Percentiles rank a stretch among this genome's conserved stretches.
phyloP scores from a whole-genome alignment of 2,113 vertebrate species.

The Pachycephala philippinensis region DNA sequence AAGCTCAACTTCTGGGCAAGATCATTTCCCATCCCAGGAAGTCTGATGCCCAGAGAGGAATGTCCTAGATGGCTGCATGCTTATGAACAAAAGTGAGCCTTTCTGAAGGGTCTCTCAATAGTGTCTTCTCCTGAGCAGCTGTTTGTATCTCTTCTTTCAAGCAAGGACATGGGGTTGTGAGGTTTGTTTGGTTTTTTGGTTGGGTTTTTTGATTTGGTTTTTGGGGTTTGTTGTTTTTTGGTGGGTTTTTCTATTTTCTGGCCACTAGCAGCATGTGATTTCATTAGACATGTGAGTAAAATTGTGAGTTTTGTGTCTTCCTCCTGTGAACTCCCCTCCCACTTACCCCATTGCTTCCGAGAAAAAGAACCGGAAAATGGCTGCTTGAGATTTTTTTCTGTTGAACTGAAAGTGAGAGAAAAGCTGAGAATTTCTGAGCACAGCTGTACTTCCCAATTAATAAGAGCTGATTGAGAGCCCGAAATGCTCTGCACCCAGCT shows the following conservation, averaged over 20 bases:
- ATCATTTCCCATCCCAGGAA: neutral
- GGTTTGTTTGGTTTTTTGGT: neutral
- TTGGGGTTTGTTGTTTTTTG: neutral
- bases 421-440: neutral
- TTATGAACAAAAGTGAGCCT: neutral
- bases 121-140: neutral
- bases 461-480: slow-evolving; percentile 20
- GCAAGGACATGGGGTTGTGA: neutral
- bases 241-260: neutral
- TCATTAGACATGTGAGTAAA: slow-evolving; percentile 33
- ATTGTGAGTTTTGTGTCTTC: neutral
- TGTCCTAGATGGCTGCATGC: neutral
- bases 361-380: slow-evolving; percentile 54
- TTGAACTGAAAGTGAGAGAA: slow-evolving; percentile 39
- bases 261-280: neutral
- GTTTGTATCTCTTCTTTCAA: neutral
- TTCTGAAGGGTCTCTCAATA: neutral
- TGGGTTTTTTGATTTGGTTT: neutral
- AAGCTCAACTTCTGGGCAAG: neutral
- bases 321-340: slow-evolving; percentile 48
- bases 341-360: slow-evolving; percentile 27
- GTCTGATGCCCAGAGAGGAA: neutral
- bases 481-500: neutral
- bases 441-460: slow-evolving; percentile 58
- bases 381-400: slow-evolving; percentile 38